Percentiles rank a stretch among this genome's conserved stretches.
Evolutionary conservation across 2,888 invertebrate species (phyloP).

Genomic region (Nomada flava): DNA sequence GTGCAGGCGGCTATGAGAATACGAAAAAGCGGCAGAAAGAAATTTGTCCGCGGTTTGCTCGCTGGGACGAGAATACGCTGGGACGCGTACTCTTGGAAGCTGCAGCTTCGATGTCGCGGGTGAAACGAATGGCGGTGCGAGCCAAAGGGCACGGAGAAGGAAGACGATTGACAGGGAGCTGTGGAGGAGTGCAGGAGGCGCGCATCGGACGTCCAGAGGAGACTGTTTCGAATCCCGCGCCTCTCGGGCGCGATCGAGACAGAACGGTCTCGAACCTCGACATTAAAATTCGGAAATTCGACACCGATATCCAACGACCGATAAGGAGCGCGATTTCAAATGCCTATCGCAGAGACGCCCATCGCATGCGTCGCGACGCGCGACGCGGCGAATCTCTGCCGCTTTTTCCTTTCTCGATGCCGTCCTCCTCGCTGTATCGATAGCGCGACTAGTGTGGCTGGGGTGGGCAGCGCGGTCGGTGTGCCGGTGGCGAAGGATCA

Average conservation of each 20-base stretch:
- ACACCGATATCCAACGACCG: no score
- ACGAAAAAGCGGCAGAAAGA: conserved; percentile 29
- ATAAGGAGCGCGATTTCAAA: no score
- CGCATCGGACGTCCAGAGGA: no score
- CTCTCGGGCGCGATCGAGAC: background rate
- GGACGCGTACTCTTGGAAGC: background rate
- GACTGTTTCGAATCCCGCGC: no score
- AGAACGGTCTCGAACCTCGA: no score
- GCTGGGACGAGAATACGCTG: background rate
- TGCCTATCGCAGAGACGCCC: no score
- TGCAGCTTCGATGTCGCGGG: background rate
- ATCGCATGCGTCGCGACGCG: no score
- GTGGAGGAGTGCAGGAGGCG: no score
- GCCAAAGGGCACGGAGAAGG: background rate
- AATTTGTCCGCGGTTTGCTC: background rate
- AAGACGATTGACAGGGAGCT: background rate
- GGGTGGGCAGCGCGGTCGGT: no score
- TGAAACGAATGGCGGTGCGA: background rate
- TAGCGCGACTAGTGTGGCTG: no score
- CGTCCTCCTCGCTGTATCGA: background rate
- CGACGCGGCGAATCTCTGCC: no score
- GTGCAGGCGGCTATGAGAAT: conserved; percentile 24
- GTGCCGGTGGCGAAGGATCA: background rate
- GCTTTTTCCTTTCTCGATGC: background rate
- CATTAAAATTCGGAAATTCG: no score